These are phyloP conservation scores for Laterallus jamaicensis DNA, from an alignment of 2,113 vertebrate species.

Conservation along the genomic window DNA sequence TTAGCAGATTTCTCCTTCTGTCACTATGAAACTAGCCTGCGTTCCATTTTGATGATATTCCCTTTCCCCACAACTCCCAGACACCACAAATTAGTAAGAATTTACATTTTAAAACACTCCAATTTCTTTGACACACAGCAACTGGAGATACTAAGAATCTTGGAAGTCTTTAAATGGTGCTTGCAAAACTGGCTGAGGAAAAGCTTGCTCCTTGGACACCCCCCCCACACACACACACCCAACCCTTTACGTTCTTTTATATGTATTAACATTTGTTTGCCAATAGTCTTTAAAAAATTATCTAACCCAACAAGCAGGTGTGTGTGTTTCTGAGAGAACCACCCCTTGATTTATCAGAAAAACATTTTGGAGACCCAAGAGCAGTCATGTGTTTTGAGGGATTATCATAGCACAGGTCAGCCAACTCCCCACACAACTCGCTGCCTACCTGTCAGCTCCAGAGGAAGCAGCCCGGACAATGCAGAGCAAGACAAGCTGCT, in stretches of 20 bases:
- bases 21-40: neutral
- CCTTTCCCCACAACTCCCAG: neutral
- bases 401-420: neutral
- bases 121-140: neutral
- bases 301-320: neutral
- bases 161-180: neutral
- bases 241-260: neutral
- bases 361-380: neutral
- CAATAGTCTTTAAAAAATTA: neutral
- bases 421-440: neutral
- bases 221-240: no score
- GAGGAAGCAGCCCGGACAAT: neutral
- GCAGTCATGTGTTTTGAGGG: neutral
- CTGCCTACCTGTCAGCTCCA: neutral
- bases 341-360: neutral
- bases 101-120: neutral
- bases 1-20: neutral
- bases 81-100: neutral
- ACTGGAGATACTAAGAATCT: neutral
- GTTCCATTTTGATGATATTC: neutral
- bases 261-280: neutral
- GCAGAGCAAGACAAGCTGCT: neutral
- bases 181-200: neutral
- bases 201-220: no score
- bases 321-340: fast-evolving